A percentile compares a stretch with the other conserved stretches of the same genome.
Evolutionary conservation across 2,888 invertebrate species (phyloP).

Genomic region (Lepetodrilus schrolli): DNA sequence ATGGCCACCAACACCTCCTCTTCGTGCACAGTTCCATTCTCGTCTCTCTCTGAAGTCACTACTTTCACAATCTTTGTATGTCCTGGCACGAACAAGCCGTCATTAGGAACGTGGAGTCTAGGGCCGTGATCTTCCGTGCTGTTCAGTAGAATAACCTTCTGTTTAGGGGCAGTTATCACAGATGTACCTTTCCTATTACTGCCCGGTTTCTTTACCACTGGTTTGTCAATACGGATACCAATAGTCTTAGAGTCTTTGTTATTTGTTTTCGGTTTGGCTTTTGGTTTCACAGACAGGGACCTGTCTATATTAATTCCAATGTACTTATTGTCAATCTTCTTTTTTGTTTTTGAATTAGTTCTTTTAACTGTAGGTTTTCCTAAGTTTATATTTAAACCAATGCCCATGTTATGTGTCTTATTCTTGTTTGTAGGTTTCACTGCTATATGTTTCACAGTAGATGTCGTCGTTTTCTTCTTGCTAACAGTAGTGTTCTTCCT

Average conservation of each 20-base stretch:
- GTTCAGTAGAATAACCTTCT: neutral
- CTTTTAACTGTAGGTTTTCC: no score
- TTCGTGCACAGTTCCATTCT: neutral
- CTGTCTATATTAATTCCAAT: neutral
- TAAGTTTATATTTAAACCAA: no score
- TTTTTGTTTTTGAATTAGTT: no score
- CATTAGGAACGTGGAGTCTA: constrained; percentile 38
- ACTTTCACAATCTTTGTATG: neutral
- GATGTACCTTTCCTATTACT: neutral
- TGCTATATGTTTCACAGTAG: neutral
- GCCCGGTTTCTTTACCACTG: neutral
- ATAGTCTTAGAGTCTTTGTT: neutral
- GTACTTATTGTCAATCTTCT: neutral
- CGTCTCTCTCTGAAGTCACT: neutral
- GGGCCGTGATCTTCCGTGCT: constrained; percentile 34
- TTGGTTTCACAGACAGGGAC: neutral
- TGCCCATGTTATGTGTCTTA: no score
- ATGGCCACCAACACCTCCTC: neutral
- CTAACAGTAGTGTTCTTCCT: neutral
- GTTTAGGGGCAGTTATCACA: neutral
- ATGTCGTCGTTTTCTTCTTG: neutral
- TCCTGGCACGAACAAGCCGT: constrained; percentile 40
- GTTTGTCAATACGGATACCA: constrained; percentile 1
- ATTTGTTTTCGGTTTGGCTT: neutral
- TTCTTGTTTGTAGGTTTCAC: neutral